These are phyloP conservation scores for Poeciliopsis gracilis DNA, from an alignment of 2,797 vertebrate genomes.

Conservation along the genomic window DNA sequence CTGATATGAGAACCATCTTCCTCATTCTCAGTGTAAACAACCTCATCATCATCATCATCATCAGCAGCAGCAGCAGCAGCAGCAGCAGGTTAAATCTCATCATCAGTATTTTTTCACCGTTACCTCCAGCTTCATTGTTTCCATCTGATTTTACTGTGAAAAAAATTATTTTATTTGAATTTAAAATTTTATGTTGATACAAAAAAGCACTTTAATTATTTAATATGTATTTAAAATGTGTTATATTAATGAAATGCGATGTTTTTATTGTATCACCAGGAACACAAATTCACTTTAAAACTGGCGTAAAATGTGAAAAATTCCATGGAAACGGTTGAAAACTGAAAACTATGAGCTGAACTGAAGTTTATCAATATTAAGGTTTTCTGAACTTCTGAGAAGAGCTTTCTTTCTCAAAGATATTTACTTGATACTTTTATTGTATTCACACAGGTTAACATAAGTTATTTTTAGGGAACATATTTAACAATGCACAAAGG, in stretches of 20 bases:
- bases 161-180: background rate
- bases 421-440: background rate
- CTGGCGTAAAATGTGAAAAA: background rate
- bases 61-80: background rate
- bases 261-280: background rate
- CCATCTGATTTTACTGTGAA: background rate
- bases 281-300: background rate
- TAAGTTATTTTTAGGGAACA: slow-evolving; percentile 47
- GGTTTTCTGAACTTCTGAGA: background rate
- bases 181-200: background rate
- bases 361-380: background rate
- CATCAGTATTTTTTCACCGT: background rate
- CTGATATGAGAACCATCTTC: slow-evolving; percentile 35
- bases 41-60: background rate
- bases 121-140: background rate
- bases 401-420: background rate
- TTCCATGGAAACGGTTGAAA: background rate
- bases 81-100: background rate
- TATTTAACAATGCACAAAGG: slow-evolving; percentile 49
- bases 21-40: background rate
- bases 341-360: background rate
- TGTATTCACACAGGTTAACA: slow-evolving; percentile 3
- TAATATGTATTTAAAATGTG: background rate
- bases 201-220: background rate
- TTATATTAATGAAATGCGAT: background rate